Evolutionary conservation across 2,797 vertebrate genomes (phyloP).

Genomic region (Nothura maculosa): DNA sequence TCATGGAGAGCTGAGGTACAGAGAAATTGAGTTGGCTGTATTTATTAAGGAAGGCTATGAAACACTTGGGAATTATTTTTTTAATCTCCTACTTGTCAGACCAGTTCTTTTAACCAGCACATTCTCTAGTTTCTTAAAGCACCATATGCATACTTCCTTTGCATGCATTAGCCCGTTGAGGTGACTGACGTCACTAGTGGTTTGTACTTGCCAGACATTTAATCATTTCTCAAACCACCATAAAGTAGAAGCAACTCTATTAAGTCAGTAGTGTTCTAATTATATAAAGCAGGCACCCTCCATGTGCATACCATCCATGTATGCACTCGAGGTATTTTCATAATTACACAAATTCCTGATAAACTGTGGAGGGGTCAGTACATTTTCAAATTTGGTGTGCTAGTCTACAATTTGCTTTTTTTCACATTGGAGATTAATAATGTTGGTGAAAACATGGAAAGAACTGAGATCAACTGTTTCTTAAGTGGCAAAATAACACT

Average conservation of each 20-base stretch:
- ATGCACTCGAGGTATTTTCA: background rate
- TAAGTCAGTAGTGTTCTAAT: background rate
- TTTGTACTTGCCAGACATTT: background rate
- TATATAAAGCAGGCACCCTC: background rate
- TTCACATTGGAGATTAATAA: background rate
- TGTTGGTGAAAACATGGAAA: background rate
- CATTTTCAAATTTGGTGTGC: background rate
- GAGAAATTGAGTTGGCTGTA: background rate
- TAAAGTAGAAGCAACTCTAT: background rate
- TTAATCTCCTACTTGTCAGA: background rate
- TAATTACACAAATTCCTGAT: background rate
- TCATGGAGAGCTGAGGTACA: rapidly evolving
- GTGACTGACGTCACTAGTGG: background rate
- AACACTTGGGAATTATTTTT: background rate
- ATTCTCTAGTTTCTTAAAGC: background rate
- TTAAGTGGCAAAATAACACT: background rate
- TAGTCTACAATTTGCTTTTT: background rate
- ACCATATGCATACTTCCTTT: background rate
- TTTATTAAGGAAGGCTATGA: background rate
- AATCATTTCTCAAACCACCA: background rate
- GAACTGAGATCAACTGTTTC: background rate
- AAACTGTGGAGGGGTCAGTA: background rate
- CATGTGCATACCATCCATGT: background rate
- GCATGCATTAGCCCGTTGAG: background rate
- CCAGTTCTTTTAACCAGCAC: background rate